Conservation (phyloP, 2,113 vertebrate genomes). For the Thalassarche chlororhynchos region DNA sequence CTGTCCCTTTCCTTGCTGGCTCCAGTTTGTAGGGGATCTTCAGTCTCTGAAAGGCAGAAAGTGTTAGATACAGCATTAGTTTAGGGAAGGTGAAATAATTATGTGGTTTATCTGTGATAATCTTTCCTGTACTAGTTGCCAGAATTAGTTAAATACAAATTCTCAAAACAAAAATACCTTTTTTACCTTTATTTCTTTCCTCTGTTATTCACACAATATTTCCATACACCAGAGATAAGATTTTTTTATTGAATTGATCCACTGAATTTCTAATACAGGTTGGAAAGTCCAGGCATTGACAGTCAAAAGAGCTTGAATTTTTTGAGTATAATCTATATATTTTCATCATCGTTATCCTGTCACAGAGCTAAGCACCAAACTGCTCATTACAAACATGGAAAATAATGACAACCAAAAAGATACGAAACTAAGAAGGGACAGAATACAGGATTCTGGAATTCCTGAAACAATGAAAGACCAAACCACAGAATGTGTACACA, state of each 20-base stretch:
- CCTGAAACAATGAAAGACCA: slow-evolving; percentile 65
- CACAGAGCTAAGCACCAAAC: slow-evolving; percentile 2
- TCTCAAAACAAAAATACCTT: neutral
- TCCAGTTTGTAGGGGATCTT: neutral
- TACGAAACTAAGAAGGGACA: slow-evolving; percentile 35
- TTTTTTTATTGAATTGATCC: neutral
- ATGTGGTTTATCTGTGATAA: neutral
- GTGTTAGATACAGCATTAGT: neutral
- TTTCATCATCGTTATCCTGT: slow-evolving; percentile 34
- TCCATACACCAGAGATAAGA: neutral
- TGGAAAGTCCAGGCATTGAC: neutral
- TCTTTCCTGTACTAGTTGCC: neutral
- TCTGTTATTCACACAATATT: neutral
- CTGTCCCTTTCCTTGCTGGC: neutral
- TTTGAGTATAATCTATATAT: neutral
- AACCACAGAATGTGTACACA: slow-evolving; percentile 52
- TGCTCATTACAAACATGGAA: neutral
- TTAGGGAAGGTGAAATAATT: neutral
- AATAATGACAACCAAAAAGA: slow-evolving; percentile 24
- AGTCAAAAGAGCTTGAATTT: neutral
- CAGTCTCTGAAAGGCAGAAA: neutral
- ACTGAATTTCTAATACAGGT: neutral
- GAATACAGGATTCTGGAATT: slow-evolving; percentile 65
- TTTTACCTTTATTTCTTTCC: neutral
- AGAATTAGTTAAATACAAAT: neutral